Conservation (phyloP, 2,797 vertebrate species). For the Anas georgica region DNA sequence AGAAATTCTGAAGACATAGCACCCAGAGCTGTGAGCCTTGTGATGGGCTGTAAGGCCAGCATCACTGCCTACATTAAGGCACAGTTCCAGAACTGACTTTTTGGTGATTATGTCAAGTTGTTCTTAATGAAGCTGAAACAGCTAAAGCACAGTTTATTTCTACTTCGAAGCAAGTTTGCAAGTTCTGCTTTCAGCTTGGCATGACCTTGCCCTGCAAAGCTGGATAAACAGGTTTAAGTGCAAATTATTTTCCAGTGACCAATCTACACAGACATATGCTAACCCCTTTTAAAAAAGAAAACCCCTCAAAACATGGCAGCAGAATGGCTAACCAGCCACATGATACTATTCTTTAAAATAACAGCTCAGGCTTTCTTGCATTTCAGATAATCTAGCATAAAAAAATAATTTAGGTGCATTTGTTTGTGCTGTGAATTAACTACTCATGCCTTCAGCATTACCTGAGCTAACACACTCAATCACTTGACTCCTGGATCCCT, state of each 20-base stretch:
- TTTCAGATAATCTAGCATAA: not conserved
- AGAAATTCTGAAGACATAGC: not conserved
- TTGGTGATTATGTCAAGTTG: not conserved
- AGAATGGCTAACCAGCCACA: accelerated
- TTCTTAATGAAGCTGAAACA: not conserved
- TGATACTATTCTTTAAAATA: not conserved
- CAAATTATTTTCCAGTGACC: not conserved
- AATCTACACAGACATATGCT: accelerated
- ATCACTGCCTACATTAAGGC: not conserved
- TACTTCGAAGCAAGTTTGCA: not conserved
- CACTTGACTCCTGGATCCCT: not conserved
- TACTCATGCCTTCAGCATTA: not conserved
- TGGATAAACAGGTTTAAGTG: not conserved
- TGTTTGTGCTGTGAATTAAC: not conserved
- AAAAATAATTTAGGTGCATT: not conserved
- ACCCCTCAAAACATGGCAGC: not conserved
- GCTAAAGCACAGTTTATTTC: not conserved
- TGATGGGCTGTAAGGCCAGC: not conserved
- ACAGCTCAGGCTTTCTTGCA: not conserved
- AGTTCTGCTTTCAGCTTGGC: not conserved
- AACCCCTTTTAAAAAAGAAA: not conserved
- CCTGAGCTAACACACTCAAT: not conserved
- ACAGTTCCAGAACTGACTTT: not conserved
- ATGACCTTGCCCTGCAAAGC: not conserved
- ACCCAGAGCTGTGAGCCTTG: not conserved